Conservation (phyloP, 1,140 invertebrate genomes). For the Trichomalopsis sarcophagae region DNA sequence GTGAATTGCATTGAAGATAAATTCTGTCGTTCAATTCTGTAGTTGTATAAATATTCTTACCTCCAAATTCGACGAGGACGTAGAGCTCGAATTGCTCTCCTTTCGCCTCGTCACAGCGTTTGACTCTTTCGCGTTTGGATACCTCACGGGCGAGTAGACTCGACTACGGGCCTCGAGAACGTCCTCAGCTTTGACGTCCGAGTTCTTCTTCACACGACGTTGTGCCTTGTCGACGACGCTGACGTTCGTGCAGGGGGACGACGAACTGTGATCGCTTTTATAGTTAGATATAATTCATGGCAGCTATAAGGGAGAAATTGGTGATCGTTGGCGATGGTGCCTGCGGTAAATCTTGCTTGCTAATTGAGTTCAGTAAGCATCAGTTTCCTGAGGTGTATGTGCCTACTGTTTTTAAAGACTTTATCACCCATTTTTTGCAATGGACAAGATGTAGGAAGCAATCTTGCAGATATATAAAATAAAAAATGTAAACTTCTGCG, state of each 20-base stretch:
- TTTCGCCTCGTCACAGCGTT: not conserved
- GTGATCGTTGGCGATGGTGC: too few species aligned
- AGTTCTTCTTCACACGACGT: slow-evolving; percentile 63
- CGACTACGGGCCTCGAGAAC: slow-evolving; percentile 64
- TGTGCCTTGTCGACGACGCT: slow-evolving; percentile 57
- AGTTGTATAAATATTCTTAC: slow-evolving; percentile 27
- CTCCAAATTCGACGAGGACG: not conserved
- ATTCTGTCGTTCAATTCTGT: too few species aligned
- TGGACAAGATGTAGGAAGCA: too few species aligned
- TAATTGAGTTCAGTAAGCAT: too few species aligned
- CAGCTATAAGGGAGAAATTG: too few species aligned
- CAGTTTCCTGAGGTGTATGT: too few species aligned
- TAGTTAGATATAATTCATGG: too few species aligned
- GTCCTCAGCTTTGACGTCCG: slow-evolving; percentile 67
- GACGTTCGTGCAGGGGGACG: slow-evolving; percentile 13
- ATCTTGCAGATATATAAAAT: too few species aligned
- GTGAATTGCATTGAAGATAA: not conserved
- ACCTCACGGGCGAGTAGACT: slow-evolving; percentile 36
- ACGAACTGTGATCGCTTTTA: slow-evolving; percentile 54
- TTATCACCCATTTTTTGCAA: too few species aligned
- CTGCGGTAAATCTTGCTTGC: too few species aligned
- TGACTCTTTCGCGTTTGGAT: slow-evolving; percentile 43
- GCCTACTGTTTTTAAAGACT: too few species aligned
- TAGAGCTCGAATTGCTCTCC: slow-evolving; percentile 24
- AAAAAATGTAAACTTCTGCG: too few species aligned